Percentiles rank a stretch among this genome's conserved stretches.
phyloP scores from a whole-genome alignment of 2,113 vertebrate species.

The Nesogale talazaci region DNA sequence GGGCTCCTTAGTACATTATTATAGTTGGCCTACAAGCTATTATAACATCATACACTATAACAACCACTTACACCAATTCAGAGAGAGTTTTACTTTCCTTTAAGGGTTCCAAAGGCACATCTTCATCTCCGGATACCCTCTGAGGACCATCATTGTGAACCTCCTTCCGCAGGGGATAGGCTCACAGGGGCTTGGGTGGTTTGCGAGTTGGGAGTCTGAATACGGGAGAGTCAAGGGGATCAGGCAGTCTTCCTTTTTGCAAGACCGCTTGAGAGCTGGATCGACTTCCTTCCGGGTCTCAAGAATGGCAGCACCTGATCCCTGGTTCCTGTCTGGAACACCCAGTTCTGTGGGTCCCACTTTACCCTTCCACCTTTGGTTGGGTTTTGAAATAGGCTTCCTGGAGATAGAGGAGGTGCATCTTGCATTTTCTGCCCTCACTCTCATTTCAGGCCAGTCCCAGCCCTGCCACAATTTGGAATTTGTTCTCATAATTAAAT shows the following conservation, averaged over 20 bases:
- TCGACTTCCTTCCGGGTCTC: background rate
- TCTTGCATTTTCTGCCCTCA: too few relatives aligned
- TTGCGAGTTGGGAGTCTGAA: background rate
- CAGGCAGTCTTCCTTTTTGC: background rate
- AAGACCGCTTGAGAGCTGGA: background rate
- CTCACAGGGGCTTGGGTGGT: too few relatives aligned
- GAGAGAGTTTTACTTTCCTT: background rate
- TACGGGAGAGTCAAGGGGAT: background rate
- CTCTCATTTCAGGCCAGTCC: background rate
- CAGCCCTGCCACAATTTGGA: background rate
- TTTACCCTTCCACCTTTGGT: background rate
- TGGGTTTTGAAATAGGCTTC: background rate
- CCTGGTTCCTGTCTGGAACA: background rate
- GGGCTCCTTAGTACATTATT: too few relatives aligned
- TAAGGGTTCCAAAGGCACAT: background rate
- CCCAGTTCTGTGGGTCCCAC: background rate
- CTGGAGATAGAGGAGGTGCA: background rate
- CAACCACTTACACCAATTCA: background rate
- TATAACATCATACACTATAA: background rate
- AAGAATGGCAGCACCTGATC: too few relatives aligned
- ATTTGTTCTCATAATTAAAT: too few relatives aligned
- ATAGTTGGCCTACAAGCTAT: background rate
- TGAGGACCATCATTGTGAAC: background rate
- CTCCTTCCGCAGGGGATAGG: too few relatives aligned
- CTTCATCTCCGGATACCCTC: background rate